phyloP scores from a whole-genome alignment of 2,113 vertebrate species.

The Galemys pyrenaicus region DNA sequence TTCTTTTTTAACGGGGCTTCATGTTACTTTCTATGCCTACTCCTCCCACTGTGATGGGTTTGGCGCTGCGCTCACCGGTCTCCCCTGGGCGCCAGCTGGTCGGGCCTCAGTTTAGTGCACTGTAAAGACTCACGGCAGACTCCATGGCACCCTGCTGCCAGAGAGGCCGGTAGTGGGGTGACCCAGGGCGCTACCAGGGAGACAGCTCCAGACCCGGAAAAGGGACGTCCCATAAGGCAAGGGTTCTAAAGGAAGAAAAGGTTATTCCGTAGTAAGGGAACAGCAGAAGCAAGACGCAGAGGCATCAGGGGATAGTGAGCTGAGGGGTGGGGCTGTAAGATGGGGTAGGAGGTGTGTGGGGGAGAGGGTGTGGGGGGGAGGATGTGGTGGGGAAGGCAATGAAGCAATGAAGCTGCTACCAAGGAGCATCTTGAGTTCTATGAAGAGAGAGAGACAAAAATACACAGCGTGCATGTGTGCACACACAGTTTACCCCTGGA shows the following conservation, averaged over 20 bases:
- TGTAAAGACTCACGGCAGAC: background rate
- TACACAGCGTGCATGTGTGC: too few species aligned
- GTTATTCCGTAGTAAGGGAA: background rate
- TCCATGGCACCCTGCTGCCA: rapidly evolving
- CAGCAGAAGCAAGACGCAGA: background rate
- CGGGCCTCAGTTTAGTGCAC: background rate
- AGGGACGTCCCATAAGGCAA: background rate
- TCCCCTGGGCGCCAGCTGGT: background rate
- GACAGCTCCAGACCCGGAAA: background rate
- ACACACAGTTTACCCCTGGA: too few species aligned
- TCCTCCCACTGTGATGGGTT: background rate
- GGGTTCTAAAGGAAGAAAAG: background rate
- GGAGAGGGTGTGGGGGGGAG: too few species aligned
- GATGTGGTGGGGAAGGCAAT: too few species aligned
- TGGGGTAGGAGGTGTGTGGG: rapidly evolving
- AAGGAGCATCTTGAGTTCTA: background rate
- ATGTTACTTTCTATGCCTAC: background rate
- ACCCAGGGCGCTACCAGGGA: background rate
- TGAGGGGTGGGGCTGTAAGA: rapidly evolving
- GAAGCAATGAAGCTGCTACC: background rate
- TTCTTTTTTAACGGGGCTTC: background rate
- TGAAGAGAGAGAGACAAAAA: background rate
- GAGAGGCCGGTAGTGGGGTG: background rate
- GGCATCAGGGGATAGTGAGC: background rate
- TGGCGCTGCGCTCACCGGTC: background rate